Conservation (phyloP, 2,888 invertebrate genomes). For the Chrysolina haemoptera region DNA sequence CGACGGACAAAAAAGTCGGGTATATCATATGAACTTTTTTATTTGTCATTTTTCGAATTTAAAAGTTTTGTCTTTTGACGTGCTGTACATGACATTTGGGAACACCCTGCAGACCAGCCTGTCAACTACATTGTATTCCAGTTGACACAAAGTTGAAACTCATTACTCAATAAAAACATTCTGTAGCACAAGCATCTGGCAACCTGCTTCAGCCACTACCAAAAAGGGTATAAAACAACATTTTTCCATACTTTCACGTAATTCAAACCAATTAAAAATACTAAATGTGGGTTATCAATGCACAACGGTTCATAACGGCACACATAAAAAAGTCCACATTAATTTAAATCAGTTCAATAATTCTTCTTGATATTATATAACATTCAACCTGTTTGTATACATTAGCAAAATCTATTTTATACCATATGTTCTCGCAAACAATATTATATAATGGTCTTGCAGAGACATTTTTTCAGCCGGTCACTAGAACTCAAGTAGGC, state of each 20-base stretch:
- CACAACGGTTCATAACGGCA: not conserved
- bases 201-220: not conserved
- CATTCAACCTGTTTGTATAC: conserved; percentile 3
- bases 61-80: too few relatives aligned
- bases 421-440: not conserved
- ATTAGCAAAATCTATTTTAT: not conserved
- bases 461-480: conserved; percentile 9
- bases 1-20: too few relatives aligned
- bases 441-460: conserved; percentile 1
- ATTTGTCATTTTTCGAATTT: too few relatives aligned
- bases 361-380: conserved; percentile 22
- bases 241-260: not conserved
- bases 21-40: too few relatives aligned
- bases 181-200: not conserved
- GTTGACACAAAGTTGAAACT: too few relatives aligned
- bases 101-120: too few relatives aligned
- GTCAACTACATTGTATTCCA: too few relatives aligned
- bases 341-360: conserved; percentile 4
- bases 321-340: not conserved
- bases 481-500: conserved; percentile 21
- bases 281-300: not conserved
- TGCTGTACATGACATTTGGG: too few relatives aligned
- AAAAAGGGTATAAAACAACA: not conserved
- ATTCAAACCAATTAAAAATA: not conserved
- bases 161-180: too few relatives aligned